Base-by-base conservation (phyloP, 2,888 invertebrate species). In the Erebia palarica region DNA sequence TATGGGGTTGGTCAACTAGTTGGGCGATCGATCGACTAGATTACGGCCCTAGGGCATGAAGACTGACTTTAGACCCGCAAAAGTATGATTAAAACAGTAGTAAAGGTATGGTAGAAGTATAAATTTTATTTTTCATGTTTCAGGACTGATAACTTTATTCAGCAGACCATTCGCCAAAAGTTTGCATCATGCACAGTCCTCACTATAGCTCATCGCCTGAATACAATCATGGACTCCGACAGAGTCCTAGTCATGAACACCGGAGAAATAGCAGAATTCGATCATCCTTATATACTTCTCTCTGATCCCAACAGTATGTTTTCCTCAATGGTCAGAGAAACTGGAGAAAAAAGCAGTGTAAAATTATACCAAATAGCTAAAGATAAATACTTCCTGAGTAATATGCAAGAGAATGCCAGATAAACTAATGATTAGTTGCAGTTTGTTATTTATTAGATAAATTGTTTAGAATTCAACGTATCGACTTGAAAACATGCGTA, bases 191-290 rank as follows among this genome's bases (percentile, higher is more conserved):
- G 97, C 84, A 98, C 98, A 0, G 98, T 98, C 4, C 88, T 98
- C 14, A 98, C 98, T 0, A 97, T 98, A 61, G 98, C 98, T 11
- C 98, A 98, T 88, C 95, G 98, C 65, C 94, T 98, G 71, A 98
- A 98, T 86, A 98, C 98, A 9, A 97, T 98, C 79, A 95, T 98
- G 95, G 98, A 98, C 88, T 97, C 97, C 4, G 96, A 97, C 86
- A 95, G 96, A 81, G 96, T 98, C 91, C 79, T 96, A 10, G 94
- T 96, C 9, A 92, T 96, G 89, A 95, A 94, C 79, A 92, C 93
- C 77, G 95, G 95, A 0, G 92, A 94, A 61, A 94, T 89, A 8
- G 85, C 89, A 71, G 96, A 96, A 86, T 96, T 94, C 83, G 96
- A 96, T 73, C 94, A 95, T 75, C 96, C 96, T 0, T 92, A 94